Evolutionary conservation across 2,113 vertebrate species (phyloP).

Genomic region (Bungarus multicinctus): DNA sequence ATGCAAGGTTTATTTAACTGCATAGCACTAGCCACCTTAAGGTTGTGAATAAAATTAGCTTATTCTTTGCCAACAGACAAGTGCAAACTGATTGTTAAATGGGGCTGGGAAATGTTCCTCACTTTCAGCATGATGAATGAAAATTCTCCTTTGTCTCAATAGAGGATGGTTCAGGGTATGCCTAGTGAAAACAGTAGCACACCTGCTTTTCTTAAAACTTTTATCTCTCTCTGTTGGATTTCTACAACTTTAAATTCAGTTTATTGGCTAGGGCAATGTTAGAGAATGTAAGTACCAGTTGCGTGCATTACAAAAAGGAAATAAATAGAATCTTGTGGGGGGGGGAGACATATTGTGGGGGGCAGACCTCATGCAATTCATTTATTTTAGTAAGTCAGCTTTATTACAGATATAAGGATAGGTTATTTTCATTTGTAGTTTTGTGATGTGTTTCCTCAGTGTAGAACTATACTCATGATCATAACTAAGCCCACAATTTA

Average conservation of each 20-base stretch:
- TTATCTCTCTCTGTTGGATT: neutral
- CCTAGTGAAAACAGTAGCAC: neutral
- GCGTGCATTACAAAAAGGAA: neutral
- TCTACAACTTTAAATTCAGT: neutral
- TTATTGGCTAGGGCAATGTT: neutral
- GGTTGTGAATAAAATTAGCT: neutral
- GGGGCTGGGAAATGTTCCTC: neutral
- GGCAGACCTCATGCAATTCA: neutral
- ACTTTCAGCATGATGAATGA: neutral
- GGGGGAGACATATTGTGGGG: neutral
- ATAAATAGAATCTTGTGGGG: neutral
- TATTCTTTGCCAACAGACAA: neutral
- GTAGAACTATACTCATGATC: neutral
- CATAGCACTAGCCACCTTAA: neutral
- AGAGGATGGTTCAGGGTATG: neutral
- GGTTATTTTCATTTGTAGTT: neutral
- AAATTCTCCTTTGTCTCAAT: neutral
- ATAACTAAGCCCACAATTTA: neutral
- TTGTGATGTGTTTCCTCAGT: neutral
- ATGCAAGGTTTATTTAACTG: neutral
- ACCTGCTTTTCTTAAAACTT: neutral
- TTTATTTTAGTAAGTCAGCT: neutral
- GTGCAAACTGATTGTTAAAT: neutral
- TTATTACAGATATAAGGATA: neutral
- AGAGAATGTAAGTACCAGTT: neutral